These are phyloP conservation scores for Campopleginae sp. DNA, from an alignment of 2,888 invertebrate species.

Conservation along the genomic window DNA sequence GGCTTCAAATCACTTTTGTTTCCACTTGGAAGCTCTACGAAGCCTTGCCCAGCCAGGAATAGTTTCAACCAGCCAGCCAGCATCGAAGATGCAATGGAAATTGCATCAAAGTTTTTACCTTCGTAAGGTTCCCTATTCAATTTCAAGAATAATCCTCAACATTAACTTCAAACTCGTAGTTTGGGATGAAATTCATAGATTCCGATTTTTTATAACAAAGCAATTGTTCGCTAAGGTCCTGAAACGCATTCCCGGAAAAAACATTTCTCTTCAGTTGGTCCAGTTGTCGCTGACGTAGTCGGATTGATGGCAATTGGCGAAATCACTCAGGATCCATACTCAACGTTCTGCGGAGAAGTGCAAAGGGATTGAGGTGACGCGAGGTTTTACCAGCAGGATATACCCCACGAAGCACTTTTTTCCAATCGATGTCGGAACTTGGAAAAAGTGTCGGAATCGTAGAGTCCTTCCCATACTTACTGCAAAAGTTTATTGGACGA, in stretches of 20 bases:
- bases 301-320: not conserved
- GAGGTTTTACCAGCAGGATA: slow-evolving; percentile 14
- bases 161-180: not conserved
- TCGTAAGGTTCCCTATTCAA: slow-evolving; percentile 1
- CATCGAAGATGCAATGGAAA: not conserved
- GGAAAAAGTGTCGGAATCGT: slow-evolving; percentile 35
- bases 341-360: slow-evolving; percentile 19
- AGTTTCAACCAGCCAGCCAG: not conserved
- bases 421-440: not conserved
- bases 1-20: not conserved
- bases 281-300: not conserved
- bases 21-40: not conserved
- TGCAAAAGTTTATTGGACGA: slow-evolving; percentile 18
- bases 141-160: not conserved
- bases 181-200: not conserved
- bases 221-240: not conserved
- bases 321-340: not conserved
- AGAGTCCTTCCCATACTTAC: not conserved
- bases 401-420: not conserved
- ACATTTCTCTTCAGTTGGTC: not conserved
- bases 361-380: slow-evolving; percentile 10
- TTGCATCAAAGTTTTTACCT: not conserved
- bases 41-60: not conserved
- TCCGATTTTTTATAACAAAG: not conserved
- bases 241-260: not conserved